Evolutionary conservation across 2,888 invertebrate genomes (phyloP).

Genomic region (Zeuzera pyrina): DNA sequence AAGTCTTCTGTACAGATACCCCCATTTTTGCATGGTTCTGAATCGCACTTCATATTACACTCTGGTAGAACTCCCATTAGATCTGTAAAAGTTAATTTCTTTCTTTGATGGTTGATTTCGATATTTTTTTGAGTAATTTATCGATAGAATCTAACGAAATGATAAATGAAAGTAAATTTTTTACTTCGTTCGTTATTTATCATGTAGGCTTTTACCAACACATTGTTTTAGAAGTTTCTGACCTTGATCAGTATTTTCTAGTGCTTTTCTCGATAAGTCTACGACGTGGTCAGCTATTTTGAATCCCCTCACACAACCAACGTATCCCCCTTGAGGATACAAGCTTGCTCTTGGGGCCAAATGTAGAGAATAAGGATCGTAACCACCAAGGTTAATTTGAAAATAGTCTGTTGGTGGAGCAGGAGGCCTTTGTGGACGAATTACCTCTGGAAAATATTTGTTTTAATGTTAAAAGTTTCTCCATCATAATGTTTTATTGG

Average conservation of each 20-base stretch:
- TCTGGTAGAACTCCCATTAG: constrained; percentile 81
- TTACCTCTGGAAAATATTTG: constrained; percentile 78
- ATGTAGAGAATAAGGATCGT: constrained; percentile 82
- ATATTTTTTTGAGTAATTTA: no score
- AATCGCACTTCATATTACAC: constrained; percentile 92
- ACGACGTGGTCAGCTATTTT: constrained; percentile 87
- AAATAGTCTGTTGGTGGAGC: constrained; percentile 93
- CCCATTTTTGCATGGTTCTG: constrained; percentile 88
- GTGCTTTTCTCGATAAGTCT: constrained; percentile 82
- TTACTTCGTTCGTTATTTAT: no score
- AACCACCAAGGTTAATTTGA: constrained; percentile 90
- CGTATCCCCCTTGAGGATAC: constrained; percentile 78
- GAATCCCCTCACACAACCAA: constrained; percentile 89
- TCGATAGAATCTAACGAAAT: no score
- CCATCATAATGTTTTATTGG: no score
- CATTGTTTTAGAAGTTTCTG: no score
- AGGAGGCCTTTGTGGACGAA: constrained; percentile 90
- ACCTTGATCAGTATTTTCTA: constrained; percentile 80
- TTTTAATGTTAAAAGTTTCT: no score
- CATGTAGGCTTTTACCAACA: no score
- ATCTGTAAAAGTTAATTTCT: constrained; percentile 46
- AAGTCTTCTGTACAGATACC: constrained; percentile 93
- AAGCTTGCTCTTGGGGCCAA: constrained; percentile 43
- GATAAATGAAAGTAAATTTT: no score
- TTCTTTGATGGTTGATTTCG: no score